Conservation (phyloP, 1,140 invertebrate genomes). For the Eriosoma lanigerum region DNA sequence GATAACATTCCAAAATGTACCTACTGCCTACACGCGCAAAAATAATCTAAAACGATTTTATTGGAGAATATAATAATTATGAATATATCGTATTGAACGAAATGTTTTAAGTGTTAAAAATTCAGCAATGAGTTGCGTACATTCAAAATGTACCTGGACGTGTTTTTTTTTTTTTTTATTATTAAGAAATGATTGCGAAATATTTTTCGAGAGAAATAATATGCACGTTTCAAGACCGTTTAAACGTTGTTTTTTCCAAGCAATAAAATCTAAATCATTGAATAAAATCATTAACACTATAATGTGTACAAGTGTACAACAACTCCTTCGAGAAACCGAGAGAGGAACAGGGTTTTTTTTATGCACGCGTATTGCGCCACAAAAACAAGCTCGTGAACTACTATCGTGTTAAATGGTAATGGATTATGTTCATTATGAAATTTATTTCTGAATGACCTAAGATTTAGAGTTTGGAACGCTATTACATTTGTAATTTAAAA, state of each 20-base stretch:
- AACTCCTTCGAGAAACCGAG: not conserved
- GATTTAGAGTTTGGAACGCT: not conserved
- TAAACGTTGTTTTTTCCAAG: not conserved
- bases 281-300: not conserved
- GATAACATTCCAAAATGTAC: no score
- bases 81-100: no score
- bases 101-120: no score
- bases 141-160: no score
- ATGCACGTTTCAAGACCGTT: constrained; percentile 18
- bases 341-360: not conserved
- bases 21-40: no score
- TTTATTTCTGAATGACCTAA: not conserved
- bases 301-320: not conserved
- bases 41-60: no score
- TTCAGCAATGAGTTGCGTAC: no score
- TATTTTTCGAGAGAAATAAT: not conserved
- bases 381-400: constrained; percentile 15
- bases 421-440: constrained; percentile 15
- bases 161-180: no score
- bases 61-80: no score
- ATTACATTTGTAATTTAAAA: not conserved
- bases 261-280: constrained; percentile 18
- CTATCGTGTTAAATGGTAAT: not conserved
- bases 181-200: constrained; percentile 17
- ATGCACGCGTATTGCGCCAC: not conserved